phyloP scores from a whole-genome alignment of 2,888 invertebrate species.

The Callyntrura sp. region DNA sequence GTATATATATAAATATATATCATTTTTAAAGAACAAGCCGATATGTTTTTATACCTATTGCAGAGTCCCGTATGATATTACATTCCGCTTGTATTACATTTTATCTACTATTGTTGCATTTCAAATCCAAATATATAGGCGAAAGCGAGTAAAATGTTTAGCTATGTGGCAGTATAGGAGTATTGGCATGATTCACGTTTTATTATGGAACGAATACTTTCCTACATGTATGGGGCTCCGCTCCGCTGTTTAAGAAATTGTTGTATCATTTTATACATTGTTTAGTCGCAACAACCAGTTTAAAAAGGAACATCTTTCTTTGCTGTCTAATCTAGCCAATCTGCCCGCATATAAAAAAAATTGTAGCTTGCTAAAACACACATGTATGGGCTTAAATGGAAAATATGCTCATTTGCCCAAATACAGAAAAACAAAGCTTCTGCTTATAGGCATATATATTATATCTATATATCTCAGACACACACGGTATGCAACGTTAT shows the following conservation, averaged over 20 bases:
- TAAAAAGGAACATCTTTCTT: constrained; percentile 54
- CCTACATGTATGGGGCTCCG: not conserved
- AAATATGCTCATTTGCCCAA: constrained; percentile 28
- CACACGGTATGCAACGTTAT: constrained; percentile 5
- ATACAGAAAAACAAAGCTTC: constrained; percentile 27
- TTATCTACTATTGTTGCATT: constrained; percentile 15
- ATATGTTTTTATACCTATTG: constrained; percentile 3
- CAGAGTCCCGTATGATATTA: constrained; percentile 26
- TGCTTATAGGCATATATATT: not conserved
- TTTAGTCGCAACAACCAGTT: constrained; percentile 16
- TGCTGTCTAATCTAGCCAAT: constrained; percentile 45
- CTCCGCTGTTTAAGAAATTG: constrained; percentile 39
- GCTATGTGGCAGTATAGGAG: not conserved
- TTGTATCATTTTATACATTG: constrained; percentile 9
- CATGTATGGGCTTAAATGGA: constrained; percentile 18
- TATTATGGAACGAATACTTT: constrained; percentile 17
- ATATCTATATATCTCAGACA: no score
- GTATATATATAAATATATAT: not conserved
- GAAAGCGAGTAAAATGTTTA: constrained; percentile 1
- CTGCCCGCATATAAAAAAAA: constrained; percentile 21
- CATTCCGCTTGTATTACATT: constrained; percentile 23
- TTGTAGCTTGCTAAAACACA: constrained; percentile 47
- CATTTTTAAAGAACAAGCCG: no score
- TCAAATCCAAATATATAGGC: not conserved
- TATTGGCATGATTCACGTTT: constrained; percentile 44